Percentiles rank a stretch among this genome's conserved stretches.
These are phyloP conservation scores for Eurypyga helias DNA, from an alignment of 2,113 vertebrate genomes.

Conservation along the genomic window DNA sequence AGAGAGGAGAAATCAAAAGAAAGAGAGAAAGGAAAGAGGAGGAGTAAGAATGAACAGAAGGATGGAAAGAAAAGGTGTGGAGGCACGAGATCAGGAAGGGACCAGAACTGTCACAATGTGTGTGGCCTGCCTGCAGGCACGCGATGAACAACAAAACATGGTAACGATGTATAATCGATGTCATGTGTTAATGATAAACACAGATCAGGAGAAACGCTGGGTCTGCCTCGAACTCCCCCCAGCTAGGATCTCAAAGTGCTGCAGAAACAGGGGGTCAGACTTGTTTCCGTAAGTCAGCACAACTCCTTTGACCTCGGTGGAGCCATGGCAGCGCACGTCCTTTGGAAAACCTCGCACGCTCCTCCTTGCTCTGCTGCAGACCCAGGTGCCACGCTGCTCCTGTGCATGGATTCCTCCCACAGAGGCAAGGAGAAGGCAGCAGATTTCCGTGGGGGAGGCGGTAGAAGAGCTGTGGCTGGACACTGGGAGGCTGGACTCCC, in stretches of 20 bases:
- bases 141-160: conserved; percentile 43
- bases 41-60: conserved; percentile 33
- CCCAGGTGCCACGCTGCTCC: background rate
- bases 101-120: conserved; percentile 18
- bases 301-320: background rate
- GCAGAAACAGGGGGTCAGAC: background rate
- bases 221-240: background rate
- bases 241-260: background rate
- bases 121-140: conserved; percentile 46
- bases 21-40: conserved; percentile 40
- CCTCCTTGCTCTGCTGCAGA: background rate
- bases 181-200: conserved; percentile 7
- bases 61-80: conserved; percentile 66
- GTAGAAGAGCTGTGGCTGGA: background rate
- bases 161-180: conserved; percentile 17
- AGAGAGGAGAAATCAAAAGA: background rate
- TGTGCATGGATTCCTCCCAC: background rate
- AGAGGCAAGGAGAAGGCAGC: background rate
- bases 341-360: background rate
- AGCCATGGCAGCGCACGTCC: background rate
- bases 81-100: conserved; percentile 62
- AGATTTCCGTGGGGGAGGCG: background rate
- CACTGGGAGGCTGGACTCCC: background rate
- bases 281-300: background rate
- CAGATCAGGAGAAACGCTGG: background rate